phyloP scores from a whole-genome alignment of 23 tunicate genomes.

The Phallusia fumigata region DNA sequence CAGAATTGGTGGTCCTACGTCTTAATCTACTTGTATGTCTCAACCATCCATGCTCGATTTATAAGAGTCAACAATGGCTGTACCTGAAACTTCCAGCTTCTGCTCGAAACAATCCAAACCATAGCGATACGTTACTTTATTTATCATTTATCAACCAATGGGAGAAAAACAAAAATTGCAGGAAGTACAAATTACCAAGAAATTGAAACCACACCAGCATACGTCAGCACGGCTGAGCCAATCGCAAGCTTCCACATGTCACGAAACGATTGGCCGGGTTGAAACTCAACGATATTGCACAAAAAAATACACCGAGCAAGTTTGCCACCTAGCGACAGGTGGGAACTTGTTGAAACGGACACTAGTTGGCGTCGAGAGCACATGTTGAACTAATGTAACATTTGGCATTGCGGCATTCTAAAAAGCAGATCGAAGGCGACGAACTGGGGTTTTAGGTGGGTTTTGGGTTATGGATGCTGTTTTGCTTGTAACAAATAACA shows the following conservation, averaged over 20 bases:
- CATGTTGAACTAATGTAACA: neutral
- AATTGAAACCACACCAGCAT: neutral
- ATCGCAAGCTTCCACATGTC: neutral
- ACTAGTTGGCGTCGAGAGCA: neutral
- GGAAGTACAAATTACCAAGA: neutral
- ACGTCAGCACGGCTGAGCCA: neutral
- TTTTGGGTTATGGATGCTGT: no score
- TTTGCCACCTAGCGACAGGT: neutral
- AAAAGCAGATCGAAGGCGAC: no score
- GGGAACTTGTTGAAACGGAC: slow-evolving; percentile 1
- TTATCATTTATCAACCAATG: neutral
- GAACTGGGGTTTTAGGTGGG: no score
- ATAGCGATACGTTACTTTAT: slow-evolving; percentile 1
- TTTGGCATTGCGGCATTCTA: neutral
- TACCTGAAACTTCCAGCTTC: no score
- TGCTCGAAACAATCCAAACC: neutral
- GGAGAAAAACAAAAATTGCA: neutral
- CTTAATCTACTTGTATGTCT: no score
- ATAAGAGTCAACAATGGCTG: no score
- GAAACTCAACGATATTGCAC: neutral
- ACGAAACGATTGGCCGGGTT: neutral
- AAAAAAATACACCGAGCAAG: slow-evolving; percentile 4
- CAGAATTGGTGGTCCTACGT: no score
- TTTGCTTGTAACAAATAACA: no score
- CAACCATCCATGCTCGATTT: no score